Evolutionary conservation across 1,140 invertebrate species (phyloP).

Genomic region (Grapholita molesta): DNA sequence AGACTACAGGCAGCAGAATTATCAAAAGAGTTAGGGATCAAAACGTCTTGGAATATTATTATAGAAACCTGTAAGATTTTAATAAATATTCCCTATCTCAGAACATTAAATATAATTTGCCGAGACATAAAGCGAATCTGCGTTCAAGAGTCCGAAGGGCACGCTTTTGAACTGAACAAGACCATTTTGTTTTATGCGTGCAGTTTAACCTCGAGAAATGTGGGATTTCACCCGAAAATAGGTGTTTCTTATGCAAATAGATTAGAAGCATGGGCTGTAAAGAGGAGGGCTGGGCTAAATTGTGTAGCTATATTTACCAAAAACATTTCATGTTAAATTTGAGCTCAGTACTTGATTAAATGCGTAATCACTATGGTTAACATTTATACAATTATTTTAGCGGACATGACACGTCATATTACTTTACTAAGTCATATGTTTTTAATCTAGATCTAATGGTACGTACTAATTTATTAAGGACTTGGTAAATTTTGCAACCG

Average conservation of each 20-base stretch:
- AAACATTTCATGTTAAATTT: background rate
- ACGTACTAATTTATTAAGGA: no score
- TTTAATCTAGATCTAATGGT: no score
- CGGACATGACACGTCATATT: no score
- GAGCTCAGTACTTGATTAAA: no score
- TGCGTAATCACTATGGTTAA: no score
- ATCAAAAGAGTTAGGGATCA: background rate
- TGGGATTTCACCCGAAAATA: slow-evolving; percentile 2
- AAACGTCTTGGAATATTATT: background rate
- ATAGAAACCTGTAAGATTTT: background rate
- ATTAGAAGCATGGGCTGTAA: background rate
- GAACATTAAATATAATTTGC: slow-evolving; percentile 2
- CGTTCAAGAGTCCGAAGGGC: background rate
- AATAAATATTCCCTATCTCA: background rate
- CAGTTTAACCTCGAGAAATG: slow-evolving; percentile 3
- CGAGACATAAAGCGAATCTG: slow-evolving; percentile 1
- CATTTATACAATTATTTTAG: no score
- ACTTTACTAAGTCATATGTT: no score
- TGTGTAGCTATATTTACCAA: background rate
- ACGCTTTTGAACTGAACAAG: background rate
- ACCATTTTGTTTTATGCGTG: background rate
- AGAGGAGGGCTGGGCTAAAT: background rate
- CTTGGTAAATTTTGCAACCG: no score
- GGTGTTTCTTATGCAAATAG: slow-evolving; percentile 6
- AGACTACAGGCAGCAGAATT: no score